Evolutionary conservation across 2,888 invertebrate genomes (phyloP), one percentile per base, ranked within the genome.

Genomic region (Lasioglossum oenotherae): DNA sequence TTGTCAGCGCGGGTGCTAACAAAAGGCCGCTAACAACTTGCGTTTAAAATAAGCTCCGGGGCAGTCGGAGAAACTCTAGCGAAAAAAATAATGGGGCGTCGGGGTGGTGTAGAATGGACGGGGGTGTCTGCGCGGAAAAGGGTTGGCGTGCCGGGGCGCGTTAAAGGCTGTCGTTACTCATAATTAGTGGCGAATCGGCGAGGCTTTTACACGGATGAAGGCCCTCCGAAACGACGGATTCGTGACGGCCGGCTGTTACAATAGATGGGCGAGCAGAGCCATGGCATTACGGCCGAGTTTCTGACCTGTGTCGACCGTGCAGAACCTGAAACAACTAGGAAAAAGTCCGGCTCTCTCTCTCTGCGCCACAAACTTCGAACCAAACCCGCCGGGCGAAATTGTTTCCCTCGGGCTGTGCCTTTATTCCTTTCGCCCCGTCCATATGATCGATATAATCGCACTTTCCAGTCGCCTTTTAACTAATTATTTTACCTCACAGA

Each of bases 91-190:
- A 85, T 76, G 78, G 84, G 81, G 76, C 81, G 73, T 74, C n/a
- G n/a, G 57, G 57, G n/a, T n/a, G 57, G n/a, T 1, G 57, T 57
- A 8, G 57, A 57, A 57, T n/a, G n/a, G 16, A 27, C 81, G 41
- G 84, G 72, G 78, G 77, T 78, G 80, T 80, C 81, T 80, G 76
- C 44, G 84, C 38, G 73, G 31, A 16, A 79, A 38, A 73, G 85
- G 85, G 87, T 84, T 92, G 87, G 91, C 92, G 92, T 92, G 92
- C 78, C 81, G 76, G 77, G 86, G 84, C 89, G 90, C 92, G 92
- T 93, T 92, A 92, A 93, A 92, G 92, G 91, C 92, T 88, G 89
- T 91, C 90, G 91, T 92, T 92, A 92, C 88, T 93, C 93, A 92
- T 92, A 93, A 93, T 93, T 93, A 93, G 92, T 92, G 89, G 88